A percentile compares a stretch with the other conserved stretches of the same genome.
Conservation (phyloP, 2,797 vertebrate genomes). For the Girardinus metallicus region DNA sequence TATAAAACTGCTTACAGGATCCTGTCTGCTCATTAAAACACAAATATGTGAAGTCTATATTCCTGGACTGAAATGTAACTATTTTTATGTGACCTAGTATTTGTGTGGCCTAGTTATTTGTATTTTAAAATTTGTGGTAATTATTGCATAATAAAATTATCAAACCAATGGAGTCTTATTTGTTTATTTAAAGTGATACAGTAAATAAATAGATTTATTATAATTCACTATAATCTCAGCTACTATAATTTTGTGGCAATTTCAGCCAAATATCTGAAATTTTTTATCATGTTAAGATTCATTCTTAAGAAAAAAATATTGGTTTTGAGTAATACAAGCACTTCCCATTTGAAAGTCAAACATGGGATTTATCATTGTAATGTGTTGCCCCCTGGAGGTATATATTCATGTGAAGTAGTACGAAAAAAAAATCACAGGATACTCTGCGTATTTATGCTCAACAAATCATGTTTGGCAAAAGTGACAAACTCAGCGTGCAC, state of each 20-base stretch:
- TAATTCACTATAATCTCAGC: not conserved
- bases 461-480: slow-evolving; percentile 80
- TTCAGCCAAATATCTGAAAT: slow-evolving; percentile 21
- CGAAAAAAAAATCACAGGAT: slow-evolving; percentile 30
- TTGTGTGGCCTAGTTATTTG: not conserved
- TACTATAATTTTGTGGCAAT: not conserved
- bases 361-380: slow-evolving; percentile 81
- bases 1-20: not conserved
- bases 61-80: not conserved
- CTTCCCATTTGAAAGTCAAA: slow-evolving; percentile 82
- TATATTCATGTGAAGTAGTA: slow-evolving; percentile 58
- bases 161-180: not conserved
- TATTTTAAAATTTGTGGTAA: not conserved
- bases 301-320: slow-evolving; percentile 61
- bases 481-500: slow-evolving; percentile 73
- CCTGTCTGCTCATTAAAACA: not conserved
- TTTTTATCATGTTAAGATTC: slow-evolving; percentile 22
- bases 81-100: not conserved
- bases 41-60: not conserved
- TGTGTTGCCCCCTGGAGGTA: slow-evolving; percentile 68
- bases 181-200: not conserved
- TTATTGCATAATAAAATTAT: not conserved
- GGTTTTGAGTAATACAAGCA: slow-evolving; percentile 75
- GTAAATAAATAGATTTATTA: not conserved
- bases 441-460: slow-evolving; percentile 68